Base-by-base conservation (phyloP, 2,113 vertebrate genomes). In the Hippoglossus stenolepis region DNA sequence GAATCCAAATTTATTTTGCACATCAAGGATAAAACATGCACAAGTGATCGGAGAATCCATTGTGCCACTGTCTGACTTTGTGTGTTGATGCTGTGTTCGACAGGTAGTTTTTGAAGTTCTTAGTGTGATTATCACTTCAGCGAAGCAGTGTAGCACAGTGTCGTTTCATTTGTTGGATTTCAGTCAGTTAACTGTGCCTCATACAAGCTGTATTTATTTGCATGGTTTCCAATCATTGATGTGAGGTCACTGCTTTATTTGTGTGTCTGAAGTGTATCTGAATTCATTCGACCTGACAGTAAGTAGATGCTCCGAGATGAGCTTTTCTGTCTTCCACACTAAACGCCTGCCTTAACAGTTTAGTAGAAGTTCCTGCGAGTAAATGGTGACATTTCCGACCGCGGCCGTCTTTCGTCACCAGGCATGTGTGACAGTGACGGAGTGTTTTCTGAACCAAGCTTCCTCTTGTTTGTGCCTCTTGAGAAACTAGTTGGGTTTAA, bases 261-360 rank as follows among this genome's bases (percentile, higher is more conserved):
- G 70, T 66, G 28, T 35, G 28, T 45, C 24, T 69, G 67, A 62
- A 68, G 54, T 69, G 43, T 81, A 17, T 62, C 79, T 77, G 40
- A 47, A 57, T 77, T 62, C 68, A 83, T 79, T 56, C 72, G 64
- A 76, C 61, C 70, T 24, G 56, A 88, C 57, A 66, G 15, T 67
- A 64, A 71, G 79, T 83, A 87, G 84, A 82, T 92, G 90, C 89
- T 87, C 91, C 91, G 89, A 91, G 65, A 90, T 83, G 86, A 87
- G 85, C 88, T 87, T 81, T 73, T 82, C 18, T 51, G 0, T 84
- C 63, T 38, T 60, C n/a, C 56, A 54, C 71, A 68, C 75, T 67
- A 31, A 78, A 59, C 47, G 75, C 78, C 72, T 87, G 84, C 87
- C 84, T 92, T 90, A 84, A 86, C 64, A 70, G 73, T 75, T 64